phyloP scores from a whole-genome alignment of 1,140 invertebrate species.

The Camponotus pennsylvanicus region DNA sequence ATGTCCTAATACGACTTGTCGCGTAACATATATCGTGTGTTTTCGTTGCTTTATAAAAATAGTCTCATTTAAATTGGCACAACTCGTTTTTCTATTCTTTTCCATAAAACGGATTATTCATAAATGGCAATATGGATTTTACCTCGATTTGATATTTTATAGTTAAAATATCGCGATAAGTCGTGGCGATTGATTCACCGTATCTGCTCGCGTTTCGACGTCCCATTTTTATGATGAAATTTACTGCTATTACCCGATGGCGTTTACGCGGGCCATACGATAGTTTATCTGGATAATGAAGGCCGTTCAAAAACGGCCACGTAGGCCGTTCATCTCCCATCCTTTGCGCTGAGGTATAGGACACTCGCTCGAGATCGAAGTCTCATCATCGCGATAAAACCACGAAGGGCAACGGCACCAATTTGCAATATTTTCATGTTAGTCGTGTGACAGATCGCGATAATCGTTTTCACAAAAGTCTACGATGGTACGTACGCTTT shows the following conservation, averaged over 20 bases:
- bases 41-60: slow-evolving; percentile 1
- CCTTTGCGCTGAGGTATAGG: slow-evolving; percentile 27
- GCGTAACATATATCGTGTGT: not conserved
- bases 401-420: slow-evolving; percentile 57
- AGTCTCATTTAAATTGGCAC: not conserved
- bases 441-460: slow-evolving; percentile 54
- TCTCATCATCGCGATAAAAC: slow-evolving; percentile 62
- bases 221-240: slow-evolving; percentile 54
- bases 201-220: slow-evolving; percentile 26
- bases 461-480: slow-evolving; percentile 57
- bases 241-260: slow-evolving; percentile 47
- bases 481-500: slow-evolving; percentile 31
- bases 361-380: slow-evolving; percentile 4
- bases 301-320: slow-evolving; percentile 54
- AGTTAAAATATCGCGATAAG: slow-evolving; percentile 28
- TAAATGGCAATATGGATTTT: not conserved
- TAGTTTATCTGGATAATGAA: slow-evolving; percentile 58
- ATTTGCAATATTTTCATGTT: slow-evolving; percentile 81
- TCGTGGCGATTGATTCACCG: slow-evolving; percentile 48
- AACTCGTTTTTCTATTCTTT: slow-evolving; percentile 2
- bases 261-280: slow-evolving; percentile 57
- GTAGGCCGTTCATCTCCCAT: slow-evolving; percentile 50
- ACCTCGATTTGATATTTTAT: slow-evolving; percentile 35
- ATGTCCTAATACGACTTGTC: slow-evolving; percentile 4
- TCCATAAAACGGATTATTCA: not conserved